Evolutionary conservation across 2,888 invertebrate genomes (phyloP).

Genomic region (Myopa testacea): DNA sequence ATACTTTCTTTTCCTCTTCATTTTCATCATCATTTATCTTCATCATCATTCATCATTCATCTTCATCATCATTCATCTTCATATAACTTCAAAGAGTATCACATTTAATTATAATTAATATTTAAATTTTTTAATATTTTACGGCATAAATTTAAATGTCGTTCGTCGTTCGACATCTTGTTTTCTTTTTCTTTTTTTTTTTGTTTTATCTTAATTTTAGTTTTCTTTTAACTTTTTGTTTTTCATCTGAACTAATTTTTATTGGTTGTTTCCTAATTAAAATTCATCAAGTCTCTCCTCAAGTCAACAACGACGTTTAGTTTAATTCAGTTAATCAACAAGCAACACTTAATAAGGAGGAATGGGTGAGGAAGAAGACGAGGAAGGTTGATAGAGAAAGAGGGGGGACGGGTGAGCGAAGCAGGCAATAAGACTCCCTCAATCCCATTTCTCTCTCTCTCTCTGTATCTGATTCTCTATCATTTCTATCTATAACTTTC

Average conservation of each 20-base stretch:
- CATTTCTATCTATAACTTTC: not conserved
- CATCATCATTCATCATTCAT: too few species aligned
- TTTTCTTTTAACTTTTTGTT: not conserved
- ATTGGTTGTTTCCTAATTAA: not conserved
- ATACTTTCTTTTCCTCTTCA: too few species aligned
- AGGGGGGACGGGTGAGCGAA: not conserved
- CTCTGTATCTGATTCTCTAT: too few species aligned
- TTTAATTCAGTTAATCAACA: not conserved
- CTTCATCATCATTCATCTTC: too few species aligned
- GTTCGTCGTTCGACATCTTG: not conserved
- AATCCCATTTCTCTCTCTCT: too few species aligned
- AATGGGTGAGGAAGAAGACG: too few species aligned
- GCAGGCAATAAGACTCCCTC: not conserved
- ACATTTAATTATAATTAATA: slow-evolving; percentile 38
- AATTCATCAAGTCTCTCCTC: slow-evolving; percentile 10
- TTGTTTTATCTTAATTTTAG: slow-evolving; percentile 43
- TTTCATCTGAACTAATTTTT: not conserved
- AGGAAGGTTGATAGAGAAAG: not conserved
- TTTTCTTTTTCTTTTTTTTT: slow-evolving; percentile 41
- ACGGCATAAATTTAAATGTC: slow-evolving; percentile 16
- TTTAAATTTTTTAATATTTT: slow-evolving; percentile 25
- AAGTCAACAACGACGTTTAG: slow-evolving; percentile 9
- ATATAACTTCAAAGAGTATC: slow-evolving; percentile 29
- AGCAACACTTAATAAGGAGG: not conserved
- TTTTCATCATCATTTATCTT: too few species aligned